Evolutionary conservation across 23 tunicate genomes (phyloP).

Genomic region (Halocynthia aurantium): DNA sequence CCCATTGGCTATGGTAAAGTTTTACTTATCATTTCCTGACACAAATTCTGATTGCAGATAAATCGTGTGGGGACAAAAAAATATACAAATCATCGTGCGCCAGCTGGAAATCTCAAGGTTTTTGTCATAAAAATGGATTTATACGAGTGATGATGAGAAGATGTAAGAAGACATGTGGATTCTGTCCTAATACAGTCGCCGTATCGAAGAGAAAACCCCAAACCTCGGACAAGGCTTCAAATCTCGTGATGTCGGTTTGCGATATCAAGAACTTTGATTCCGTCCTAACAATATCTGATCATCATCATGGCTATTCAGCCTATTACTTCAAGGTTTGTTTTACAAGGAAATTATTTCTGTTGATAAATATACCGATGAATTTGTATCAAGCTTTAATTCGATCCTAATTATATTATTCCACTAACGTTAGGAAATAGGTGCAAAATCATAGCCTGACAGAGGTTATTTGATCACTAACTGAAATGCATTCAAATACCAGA

Average conservation of each 20-base stretch:
- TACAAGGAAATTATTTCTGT: not conserved
- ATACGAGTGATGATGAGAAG: slow-evolving; percentile 32
- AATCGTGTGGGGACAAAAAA: slow-evolving; percentile 15
- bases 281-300: slow-evolving; percentile 30
- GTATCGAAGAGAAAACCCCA: too few relatives aligned
- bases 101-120: slow-evolving; percentile 44
- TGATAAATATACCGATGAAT: not conserved
- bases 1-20: too few relatives aligned
- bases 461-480: too few relatives aligned
- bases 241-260: slow-evolving; percentile 21
- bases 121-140: slow-evolving; percentile 26
- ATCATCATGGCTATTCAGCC: slow-evolving; percentile 28
- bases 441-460: too few relatives aligned
- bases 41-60: not conserved
- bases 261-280: slow-evolving; percentile 44
- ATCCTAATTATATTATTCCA: too few relatives aligned
- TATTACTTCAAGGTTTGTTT: slow-evolving; percentile 36
- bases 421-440: too few relatives aligned
- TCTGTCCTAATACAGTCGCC: slow-evolving; percentile 35
- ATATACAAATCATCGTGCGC: slow-evolving; percentile 6
- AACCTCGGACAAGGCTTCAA: too few relatives aligned
- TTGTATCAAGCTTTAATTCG: not conserved
- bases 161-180: slow-evolving; percentile 59
- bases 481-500: too few relatives aligned
- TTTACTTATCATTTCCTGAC: too few relatives aligned